A percentile compares a stretch with the other conserved stretches of the same genome.
Evolutionary conservation across 2,797 vertebrate species (phyloP).

Genomic region (Orestias chungarensis): DNA sequence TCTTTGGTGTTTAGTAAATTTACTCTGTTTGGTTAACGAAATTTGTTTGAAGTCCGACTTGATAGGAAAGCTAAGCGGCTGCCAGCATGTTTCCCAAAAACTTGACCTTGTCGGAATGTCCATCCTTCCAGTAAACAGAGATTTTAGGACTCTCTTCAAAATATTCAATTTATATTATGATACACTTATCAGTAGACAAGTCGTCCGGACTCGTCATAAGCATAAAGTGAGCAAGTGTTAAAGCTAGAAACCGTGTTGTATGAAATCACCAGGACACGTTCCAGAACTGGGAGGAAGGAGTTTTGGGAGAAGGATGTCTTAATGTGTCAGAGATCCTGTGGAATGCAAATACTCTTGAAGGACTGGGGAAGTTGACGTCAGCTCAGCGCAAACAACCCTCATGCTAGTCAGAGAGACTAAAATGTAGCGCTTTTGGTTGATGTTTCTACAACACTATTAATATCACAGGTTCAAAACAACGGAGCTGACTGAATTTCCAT

Average conservation of each 20-base stretch:
- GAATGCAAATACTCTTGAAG: constrained; percentile 40
- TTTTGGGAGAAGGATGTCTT: constrained; percentile 8
- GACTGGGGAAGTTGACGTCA: constrained; percentile 16
- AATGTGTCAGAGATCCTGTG: constrained; percentile 8
- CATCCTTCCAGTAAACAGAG: not conserved
- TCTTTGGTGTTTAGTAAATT: constrained; percentile 37
- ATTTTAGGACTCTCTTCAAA: not conserved
- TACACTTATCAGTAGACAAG: not conserved
- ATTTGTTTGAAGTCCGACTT: constrained; percentile 36
- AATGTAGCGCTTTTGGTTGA: constrained; percentile 1
- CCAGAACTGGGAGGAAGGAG: constrained; percentile 25
- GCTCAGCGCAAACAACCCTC: constrained; percentile 12
- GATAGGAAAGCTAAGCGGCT: constrained; percentile 23
- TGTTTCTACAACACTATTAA: constrained; percentile 20
- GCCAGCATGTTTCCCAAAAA: not conserved
- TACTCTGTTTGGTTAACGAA: constrained; percentile 40
- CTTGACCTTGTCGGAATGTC: not conserved
- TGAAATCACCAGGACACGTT: constrained; percentile 35
- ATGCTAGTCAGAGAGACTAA: constrained; percentile 3
- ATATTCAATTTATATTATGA: not conserved
- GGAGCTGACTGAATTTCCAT: not conserved
- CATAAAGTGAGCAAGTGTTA: not conserved
- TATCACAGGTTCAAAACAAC: constrained; percentile 12
- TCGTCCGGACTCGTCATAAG: not conserved
- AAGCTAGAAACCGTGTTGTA: constrained; percentile 16